A percentile compares a stretch with the other conserved stretches of the same genome.
These are phyloP conservation scores for Pandemis heparana DNA, from an alignment of 2,888 invertebrate genomes.

Conservation along the genomic window DNA sequence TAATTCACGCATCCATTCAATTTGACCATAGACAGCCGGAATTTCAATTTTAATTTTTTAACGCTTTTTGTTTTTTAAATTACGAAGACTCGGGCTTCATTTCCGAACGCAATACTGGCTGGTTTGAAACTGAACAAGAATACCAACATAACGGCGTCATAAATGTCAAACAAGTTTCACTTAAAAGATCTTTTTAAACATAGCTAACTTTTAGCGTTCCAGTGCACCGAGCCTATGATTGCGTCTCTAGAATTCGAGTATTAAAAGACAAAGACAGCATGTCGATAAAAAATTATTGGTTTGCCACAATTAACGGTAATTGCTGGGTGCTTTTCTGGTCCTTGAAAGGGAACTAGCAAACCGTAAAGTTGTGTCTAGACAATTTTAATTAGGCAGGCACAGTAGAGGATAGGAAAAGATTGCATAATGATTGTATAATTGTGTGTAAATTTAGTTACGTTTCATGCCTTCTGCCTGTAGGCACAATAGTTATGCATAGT, in stretches of 20 bases:
- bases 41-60: neutral
- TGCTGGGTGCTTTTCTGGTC: neutral
- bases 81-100: neutral
- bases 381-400: constrained; percentile 1
- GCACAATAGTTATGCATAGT: neutral
- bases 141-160: constrained; percentile 16
- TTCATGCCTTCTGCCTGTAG: neutral
- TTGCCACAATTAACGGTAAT: constrained; percentile 4
- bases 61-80: constrained; percentile 4
- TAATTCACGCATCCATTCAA: constrained; percentile 3
- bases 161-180: constrained; percentile 31
- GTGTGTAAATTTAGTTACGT: neutral
- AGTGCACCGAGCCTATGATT: neutral
- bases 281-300: constrained; percentile 8
- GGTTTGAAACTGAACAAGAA: constrained; percentile 22
- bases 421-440: neutral
- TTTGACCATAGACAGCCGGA: neutral
- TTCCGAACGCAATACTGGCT: constrained; percentile 22
- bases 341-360: constrained; percentile 3
- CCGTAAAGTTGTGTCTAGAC: constrained; percentile 4
- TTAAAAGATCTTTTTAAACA: constrained; percentile 9
- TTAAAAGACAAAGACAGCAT: constrained; percentile 3
- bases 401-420: neutral
- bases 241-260: neutral
- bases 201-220: constrained; percentile 5